Evolutionary conservation across 2,888 invertebrate genomes (phyloP).

Genomic region (Scaptomyza polygonia): DNA sequence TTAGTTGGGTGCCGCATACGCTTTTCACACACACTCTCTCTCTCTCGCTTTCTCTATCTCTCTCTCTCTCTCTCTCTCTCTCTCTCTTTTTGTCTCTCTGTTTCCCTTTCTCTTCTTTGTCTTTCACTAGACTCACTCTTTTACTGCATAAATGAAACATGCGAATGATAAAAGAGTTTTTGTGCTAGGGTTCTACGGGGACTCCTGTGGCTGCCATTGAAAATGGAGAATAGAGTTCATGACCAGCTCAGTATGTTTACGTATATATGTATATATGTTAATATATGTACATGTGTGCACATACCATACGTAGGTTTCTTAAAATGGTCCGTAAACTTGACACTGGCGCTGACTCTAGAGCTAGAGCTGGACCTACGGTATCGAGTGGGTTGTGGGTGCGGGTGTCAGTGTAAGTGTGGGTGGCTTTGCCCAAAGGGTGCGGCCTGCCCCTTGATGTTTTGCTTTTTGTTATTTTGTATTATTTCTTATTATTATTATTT

Average conservation of each 20-base stretch:
- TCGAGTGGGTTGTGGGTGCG: constrained; percentile 16
- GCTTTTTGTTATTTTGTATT: constrained; percentile 13
- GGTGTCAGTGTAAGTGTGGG: constrained; percentile 15
- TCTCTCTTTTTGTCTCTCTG: neutral
- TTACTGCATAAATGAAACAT: constrained; percentile 66
- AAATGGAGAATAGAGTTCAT: constrained; percentile 80
- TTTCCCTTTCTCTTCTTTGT: neutral
- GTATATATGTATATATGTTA: constrained; percentile 20
- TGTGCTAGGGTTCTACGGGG: constrained; percentile 33
- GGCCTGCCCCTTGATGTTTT: constrained; percentile 47
- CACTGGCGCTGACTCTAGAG: constrained; percentile 65
- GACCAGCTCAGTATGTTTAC: constrained; percentile 53
- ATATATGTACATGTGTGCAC: constrained; percentile 20
- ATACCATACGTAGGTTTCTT: constrained; percentile 10
- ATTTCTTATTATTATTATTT: constrained; percentile 12
- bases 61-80: neutral
- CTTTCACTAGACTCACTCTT: constrained; percentile 43
- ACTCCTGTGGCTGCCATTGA: constrained; percentile 71
- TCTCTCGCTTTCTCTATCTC: constrained; percentile 15
- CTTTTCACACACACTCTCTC: constrained; percentile 22
- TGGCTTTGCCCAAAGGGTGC: constrained; percentile 62
- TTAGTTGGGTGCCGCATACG: constrained; percentile 54
- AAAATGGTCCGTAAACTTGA: constrained; percentile 75
- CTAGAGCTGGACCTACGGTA: constrained; percentile 6
- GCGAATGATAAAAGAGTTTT: constrained; percentile 72